Evolutionary conservation across 2,888 invertebrate genomes (phyloP), one percentile per base, ranked within the genome.

Genomic region (Hydraecia micacea): DNA sequence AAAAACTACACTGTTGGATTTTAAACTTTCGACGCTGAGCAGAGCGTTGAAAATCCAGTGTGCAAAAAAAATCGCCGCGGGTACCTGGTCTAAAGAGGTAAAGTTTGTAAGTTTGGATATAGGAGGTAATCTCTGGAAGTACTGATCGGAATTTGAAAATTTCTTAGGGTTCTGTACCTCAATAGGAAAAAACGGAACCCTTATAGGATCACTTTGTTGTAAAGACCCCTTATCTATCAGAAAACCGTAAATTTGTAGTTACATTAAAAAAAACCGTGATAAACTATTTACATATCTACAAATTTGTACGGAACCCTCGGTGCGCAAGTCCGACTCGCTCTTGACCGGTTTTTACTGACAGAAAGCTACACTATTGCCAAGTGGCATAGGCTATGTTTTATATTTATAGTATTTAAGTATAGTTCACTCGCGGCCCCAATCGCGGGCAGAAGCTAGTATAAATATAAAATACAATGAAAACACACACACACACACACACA

Each of bases 401-500:
- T 13, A n/a, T n/a, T n/a, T n/a, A n/a, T n/a, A n/a, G n/a, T n/a
- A n/a, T n/a, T n/a, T n/a, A n/a, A n/a, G 58, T 60, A 60, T 60
- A 60, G 15, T 60, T 28, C 7, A 18, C 28, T 18, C 15, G 18
- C 7, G 18, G 15, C 15, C 28, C 2, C 28, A 28, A 28, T 28
- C 13, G 28, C 7, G 15, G 60, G 2, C 28, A 62, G 28, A 60
- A 28, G 28, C 60, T n/a, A 32, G 1, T 62, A 25, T 21, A 36
- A 60, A 42, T n/a, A n/a, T 25, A 25, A 25, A 63, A 58, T 42
- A 67, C n/a, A 76, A n/a, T 60, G 7, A 46, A 77, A 76, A 65
- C 49, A 42, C 70, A 73, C 71, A 77, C 52, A 73, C 55, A 65
- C 49, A 42, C 70, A 73, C 71, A 77, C 52, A 73, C 55, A 36